Evolutionary conservation across 2,797 vertebrate species (phyloP).

Genomic region (Cuculus canorus): DNA sequence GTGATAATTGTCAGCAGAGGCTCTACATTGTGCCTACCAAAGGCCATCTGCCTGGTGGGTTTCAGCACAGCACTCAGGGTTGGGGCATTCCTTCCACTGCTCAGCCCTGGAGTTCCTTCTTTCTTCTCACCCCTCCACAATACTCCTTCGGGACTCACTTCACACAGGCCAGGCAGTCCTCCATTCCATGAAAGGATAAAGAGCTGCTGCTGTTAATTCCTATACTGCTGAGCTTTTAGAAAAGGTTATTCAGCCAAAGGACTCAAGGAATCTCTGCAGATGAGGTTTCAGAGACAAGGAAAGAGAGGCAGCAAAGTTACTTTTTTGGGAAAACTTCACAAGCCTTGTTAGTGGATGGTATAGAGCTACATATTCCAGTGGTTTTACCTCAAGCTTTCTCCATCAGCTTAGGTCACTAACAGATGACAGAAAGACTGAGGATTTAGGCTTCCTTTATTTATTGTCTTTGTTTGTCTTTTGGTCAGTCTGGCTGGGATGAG

Average conservation of each 20-base stretch:
- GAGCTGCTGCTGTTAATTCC: neutral
- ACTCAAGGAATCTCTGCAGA: neutral
- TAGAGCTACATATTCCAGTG: neutral
- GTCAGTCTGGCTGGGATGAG: neutral
- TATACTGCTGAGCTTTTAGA: neutral
- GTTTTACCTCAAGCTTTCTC: neutral
- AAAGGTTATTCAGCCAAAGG: neutral
- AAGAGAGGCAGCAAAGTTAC: neutral
- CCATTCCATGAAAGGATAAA: neutral
- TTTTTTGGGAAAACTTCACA: neutral
- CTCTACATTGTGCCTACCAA: neutral
- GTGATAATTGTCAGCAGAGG: neutral
- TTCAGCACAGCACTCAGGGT: rapidly evolving
- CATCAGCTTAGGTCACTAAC: neutral
- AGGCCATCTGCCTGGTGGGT: neutral
- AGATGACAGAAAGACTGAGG: neutral
- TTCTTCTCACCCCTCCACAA: neutral
- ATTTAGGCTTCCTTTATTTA: neutral
- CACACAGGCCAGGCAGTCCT: neutral
- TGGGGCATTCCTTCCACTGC: neutral
- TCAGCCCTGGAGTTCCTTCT: neutral
- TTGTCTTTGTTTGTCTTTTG: neutral
- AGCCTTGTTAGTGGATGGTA: neutral
- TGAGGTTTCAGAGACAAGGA: neutral
- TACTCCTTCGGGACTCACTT: neutral